These are phyloP conservation scores for Amphimallon solstitiale DNA, from an alignment of 2,888 invertebrate genomes.

Conservation along the genomic window DNA sequence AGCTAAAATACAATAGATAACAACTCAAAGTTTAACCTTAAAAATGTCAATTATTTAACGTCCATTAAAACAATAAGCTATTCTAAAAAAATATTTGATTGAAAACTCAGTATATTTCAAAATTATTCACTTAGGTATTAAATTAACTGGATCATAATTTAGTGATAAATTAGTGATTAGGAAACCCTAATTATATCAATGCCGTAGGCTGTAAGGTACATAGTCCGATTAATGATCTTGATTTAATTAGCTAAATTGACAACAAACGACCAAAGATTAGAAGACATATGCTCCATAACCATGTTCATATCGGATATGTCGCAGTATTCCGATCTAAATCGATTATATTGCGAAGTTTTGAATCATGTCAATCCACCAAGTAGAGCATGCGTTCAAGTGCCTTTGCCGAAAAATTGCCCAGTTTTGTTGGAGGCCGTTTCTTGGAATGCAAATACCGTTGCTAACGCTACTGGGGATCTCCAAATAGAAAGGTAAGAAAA, in stretches of 20 bases:
- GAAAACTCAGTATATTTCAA: too few relatives aligned
- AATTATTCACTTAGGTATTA: too few relatives aligned
- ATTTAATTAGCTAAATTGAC: slow-evolving; percentile 59
- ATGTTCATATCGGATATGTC: slow-evolving; percentile 87
- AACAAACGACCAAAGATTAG: slow-evolving; percentile 66
- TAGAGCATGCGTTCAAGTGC: slow-evolving; percentile 83
- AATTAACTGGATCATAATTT: too few relatives aligned
- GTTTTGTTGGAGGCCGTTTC: slow-evolving; percentile 82
- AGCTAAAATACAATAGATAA: too few relatives aligned
- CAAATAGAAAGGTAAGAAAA: slow-evolving; percentile 53
- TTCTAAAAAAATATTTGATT: too few relatives aligned
- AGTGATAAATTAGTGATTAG: too few relatives aligned
- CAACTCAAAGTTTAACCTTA: too few relatives aligned
- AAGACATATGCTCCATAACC: slow-evolving; percentile 82
- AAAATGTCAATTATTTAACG: too few relatives aligned
- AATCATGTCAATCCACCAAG: slow-evolving; percentile 84
- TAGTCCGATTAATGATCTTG: background rate
- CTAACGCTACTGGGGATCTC: slow-evolving; percentile 49
- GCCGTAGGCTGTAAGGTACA: too few relatives aligned
- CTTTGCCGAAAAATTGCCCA: slow-evolving; percentile 76
- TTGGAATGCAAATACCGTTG: slow-evolving; percentile 61
- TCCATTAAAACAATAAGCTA: too few relatives aligned
- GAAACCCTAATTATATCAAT: too few relatives aligned
- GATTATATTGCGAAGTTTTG: slow-evolving; percentile 79
- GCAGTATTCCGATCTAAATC: slow-evolving; percentile 81